These are phyloP conservation scores for Xerus inauris DNA, from an alignment of 2,113 vertebrate species.

Conservation along the genomic window DNA sequence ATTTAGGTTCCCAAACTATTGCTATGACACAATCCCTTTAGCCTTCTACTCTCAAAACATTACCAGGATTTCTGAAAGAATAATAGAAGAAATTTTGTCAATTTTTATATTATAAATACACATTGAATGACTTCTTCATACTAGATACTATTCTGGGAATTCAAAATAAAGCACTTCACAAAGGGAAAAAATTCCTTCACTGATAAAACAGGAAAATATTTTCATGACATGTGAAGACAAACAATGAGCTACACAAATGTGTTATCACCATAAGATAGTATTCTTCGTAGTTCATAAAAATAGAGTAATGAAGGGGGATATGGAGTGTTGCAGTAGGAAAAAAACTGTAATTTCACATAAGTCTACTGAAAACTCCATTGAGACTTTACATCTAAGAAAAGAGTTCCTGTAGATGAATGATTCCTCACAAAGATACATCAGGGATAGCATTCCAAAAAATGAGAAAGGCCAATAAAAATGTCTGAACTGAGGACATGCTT, in stretches of 20 bases:
- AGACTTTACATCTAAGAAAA: neutral
- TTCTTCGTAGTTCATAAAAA: neutral
- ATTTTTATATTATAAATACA: neutral
- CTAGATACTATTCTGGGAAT: neutral
- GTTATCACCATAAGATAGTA: neutral
- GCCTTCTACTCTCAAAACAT: neutral
- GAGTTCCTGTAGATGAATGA: neutral
- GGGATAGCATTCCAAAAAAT: neutral
- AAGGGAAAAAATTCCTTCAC: neutral
- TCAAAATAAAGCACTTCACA: neutral
- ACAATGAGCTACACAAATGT: neutral
- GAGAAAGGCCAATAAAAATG: neutral
- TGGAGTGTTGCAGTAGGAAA: neutral
- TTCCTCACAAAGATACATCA: neutral
- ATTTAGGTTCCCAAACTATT: neutral
- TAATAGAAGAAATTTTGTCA: neutral
- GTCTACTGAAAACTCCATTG: neutral
- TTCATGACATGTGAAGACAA: neutral
- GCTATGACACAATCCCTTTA: neutral
- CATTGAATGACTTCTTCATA: neutral
- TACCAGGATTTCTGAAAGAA: neutral
- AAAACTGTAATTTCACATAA: neutral
- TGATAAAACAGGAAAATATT: neutral
- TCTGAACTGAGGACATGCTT: neutral
- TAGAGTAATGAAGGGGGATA: neutral